Base-by-base conservation (phyloP, 2,888 invertebrate genomes). In the Orthonevra nobilis region DNA sequence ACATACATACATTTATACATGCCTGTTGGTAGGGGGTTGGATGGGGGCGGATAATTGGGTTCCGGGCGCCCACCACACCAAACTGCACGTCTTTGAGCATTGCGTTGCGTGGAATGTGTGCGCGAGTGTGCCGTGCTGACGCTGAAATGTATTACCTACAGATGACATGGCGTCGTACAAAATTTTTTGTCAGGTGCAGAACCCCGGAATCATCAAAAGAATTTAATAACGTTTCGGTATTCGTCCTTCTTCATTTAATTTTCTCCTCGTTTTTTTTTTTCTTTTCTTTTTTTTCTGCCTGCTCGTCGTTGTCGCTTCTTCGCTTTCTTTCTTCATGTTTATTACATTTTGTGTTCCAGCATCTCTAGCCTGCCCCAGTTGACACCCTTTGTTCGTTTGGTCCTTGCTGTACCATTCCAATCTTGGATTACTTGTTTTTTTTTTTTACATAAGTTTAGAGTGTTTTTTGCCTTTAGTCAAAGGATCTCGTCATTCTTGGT, bases 151-250 rank as follows among this genome's bases (percentile, higher is more conserved):
- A 70, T 77, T 61, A 63, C 69, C 32, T 20, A 54, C 30, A 54
- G 34, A 66, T 6, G 56, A 50, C 52, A 72, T 72, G 48, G 79
- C 30, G 40, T 79, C 66, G 79, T 48, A 72, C 66, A n/a, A n/a
- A n/a, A 66, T 79, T 79, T 77, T 79, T 72, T 68, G 66, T 79
- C 79, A 79, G 66, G 61, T 79, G 61, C 70, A 77, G 77, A 64
- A 70, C 60, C 70, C 64, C 60, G 23, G 70, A 64, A 73, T 73
- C 48, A 68, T 79, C 79, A 72, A 79, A 79, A 79, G 72, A 73
- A 79, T 79, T 79, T 73, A 79, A 79, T 79, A 79, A 72, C 32
- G 50, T 79, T 79, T 56, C n/a, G 46, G 64, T 54, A 72, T 60
- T 77, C 32, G 63, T 61, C 15, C 48, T 61, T 26, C n/a, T n/a